Conservation (phyloP, 2,888 invertebrate genomes). For the Bhutanitis thaidina region DNA sequence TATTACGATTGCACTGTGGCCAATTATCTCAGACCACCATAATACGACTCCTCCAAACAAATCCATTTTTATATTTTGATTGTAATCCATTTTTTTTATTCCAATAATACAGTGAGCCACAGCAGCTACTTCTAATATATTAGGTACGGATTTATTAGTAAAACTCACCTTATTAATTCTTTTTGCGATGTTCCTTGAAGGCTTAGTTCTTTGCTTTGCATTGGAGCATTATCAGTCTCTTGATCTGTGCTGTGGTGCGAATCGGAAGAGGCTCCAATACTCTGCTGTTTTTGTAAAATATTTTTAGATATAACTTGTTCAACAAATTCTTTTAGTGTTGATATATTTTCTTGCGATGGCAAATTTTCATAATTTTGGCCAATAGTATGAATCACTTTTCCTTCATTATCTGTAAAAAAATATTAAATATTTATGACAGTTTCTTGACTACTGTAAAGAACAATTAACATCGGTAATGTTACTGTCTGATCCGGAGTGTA, state of each 20-base stretch:
- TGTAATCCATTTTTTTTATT: too few relatives aligned
- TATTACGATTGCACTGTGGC: too few relatives aligned
- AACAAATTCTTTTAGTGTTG: conserved; percentile 53
- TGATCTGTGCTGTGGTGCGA: neutral
- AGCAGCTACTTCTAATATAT: too few relatives aligned
- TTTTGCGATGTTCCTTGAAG: neutral
- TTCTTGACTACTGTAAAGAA: too few relatives aligned
- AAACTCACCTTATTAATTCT: conserved; percentile 5
- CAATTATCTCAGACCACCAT: too few relatives aligned
- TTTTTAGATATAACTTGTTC: conserved; percentile 47
- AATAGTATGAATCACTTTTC: neutral
- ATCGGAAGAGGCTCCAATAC: conserved; percentile 1
- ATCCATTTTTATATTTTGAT: too few relatives aligned
- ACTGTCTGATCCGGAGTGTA: too few relatives aligned
- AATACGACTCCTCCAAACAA: too few relatives aligned
- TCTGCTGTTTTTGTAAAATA: conserved; percentile 21
- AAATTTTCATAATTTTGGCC: neutral
- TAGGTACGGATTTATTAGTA: too few relatives aligned
- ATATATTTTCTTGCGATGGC: conserved; percentile 37
- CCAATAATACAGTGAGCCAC: too few relatives aligned
- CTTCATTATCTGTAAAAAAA: neutral
- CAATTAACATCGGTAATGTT: too few relatives aligned
- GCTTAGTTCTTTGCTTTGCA: neutral
- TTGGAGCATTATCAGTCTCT: conserved; percentile 1
- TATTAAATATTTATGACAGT: too few relatives aligned